A percentile compares a stretch with the other conserved stretches of the same genome.
These are phyloP conservation scores for Syngnathus acus DNA, from an alignment of 2,797 vertebrate genomes.

Conservation along the genomic window DNA sequence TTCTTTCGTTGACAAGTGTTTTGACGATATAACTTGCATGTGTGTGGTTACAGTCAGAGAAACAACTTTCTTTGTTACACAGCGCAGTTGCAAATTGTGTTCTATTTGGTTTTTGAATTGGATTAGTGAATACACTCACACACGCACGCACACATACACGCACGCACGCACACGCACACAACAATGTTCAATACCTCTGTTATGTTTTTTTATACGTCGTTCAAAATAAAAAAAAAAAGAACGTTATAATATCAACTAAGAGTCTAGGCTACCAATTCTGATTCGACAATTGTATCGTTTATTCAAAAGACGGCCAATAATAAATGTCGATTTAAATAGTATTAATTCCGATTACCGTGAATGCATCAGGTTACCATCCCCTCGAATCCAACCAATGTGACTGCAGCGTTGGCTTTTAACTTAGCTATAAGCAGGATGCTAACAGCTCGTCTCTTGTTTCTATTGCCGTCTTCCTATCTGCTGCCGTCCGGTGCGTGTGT, in stretches of 20 bases:
- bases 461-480: neutral
- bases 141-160: too few relatives aligned
- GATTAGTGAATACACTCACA: neutral
- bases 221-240: too few relatives aligned
- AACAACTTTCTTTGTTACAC: neutral
- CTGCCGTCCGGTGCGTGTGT: slow-evolving; percentile 5
- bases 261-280: neutral
- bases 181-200: too few relatives aligned
- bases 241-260: neutral
- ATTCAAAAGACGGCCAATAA: neutral
- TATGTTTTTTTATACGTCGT: too few relatives aligned
- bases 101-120: neutral
- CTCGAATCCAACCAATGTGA: slow-evolving; percentile 30
- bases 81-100: neutral
- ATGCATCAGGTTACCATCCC: slow-evolving; percentile 10
- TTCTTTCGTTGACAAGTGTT: slow-evolving; percentile 5
- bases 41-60: slow-evolving; percentile 5
- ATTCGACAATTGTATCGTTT: neutral
- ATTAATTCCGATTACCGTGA: neutral
- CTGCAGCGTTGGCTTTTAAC: neutral
- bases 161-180: too few relatives aligned
- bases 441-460: neutral
- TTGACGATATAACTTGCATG: neutral
- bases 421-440: neutral
- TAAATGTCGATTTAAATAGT: neutral